Evolutionary conservation across 2,113 vertebrate genomes (phyloP), one percentile per base, ranked within the genome.

Genomic region (Sarotherodon lohbergeri): DNA sequence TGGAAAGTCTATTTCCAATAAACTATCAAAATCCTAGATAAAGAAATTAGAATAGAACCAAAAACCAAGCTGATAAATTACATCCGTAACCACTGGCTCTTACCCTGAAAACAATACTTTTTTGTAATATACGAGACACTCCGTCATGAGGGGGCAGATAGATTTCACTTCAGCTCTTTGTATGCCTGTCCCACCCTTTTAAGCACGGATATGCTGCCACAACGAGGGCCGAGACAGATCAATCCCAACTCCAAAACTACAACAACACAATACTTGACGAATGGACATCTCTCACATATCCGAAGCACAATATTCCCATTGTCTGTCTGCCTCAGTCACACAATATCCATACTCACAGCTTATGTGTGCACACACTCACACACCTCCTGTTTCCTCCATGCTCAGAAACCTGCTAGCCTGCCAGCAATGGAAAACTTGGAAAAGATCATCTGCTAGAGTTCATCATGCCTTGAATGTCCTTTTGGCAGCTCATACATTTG

Each of bases 351-450:
- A 71, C 71, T 88, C 61, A 41, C 68, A 88, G 61, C 76, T 85
- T 46, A 82, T 83, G 59, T 71, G 50, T 7, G 1, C 52, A 68
- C 36, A 73, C 43, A 43, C 81, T 57, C 80, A 78, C 80, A 80
- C 87, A 52, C 83, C 50, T 90, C 73, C 41, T 84, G 22, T 86
- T 87, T 81, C 76, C 73, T 81, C 76, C 16, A 29, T 59, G 71
- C 85, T 90, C 63, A 55, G 46, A 91, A 91, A 92, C 80, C 56
- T 80, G 85, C 48, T 43, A 29, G 81, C 57, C n/a, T 93, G 89
- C 92, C 94, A 94, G 83, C 59, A 48, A 55, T 91, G 92, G 93
- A 91, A 92, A 94, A 85, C 63, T 88, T 87, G 85, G 91, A 87
- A 84, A 87, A 93, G 84, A 86, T 93, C 87, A 89, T 94, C 87